phyloP scores from a whole-genome alignment of 2,888 invertebrate species.

The Chesias legatella region DNA sequence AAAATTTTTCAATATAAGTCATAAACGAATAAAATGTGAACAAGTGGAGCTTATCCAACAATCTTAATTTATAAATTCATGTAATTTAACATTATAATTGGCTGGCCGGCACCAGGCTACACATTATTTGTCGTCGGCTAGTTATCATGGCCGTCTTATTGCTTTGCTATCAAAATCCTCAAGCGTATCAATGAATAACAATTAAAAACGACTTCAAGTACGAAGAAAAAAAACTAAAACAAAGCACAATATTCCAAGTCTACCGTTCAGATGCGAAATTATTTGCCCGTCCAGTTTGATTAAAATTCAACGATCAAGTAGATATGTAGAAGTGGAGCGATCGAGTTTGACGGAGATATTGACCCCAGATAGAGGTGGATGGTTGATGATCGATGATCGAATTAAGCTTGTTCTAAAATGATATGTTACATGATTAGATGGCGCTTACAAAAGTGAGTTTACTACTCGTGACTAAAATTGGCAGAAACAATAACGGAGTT shows the following conservation, averaged over 20 bases:
- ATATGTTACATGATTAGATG: slow-evolving; percentile 61
- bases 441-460: slow-evolving; percentile 52
- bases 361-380: slow-evolving; percentile 65
- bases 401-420: slow-evolving; percentile 59
- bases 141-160: slow-evolving; percentile 49
- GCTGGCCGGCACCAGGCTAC: slow-evolving; percentile 29
- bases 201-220: slow-evolving; percentile 14
- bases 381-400: slow-evolving; percentile 70
- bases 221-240: slow-evolving; percentile 25
- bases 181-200: slow-evolving; percentile 18
- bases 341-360: slow-evolving; percentile 70
- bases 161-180: slow-evolving; percentile 27
- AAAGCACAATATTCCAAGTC: slow-evolving; percentile 22
- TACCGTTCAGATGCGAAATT: slow-evolving; percentile 36
- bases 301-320: slow-evolving; percentile 57
- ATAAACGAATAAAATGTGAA: slow-evolving; percentile 16
- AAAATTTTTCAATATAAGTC: slow-evolving; percentile 6
- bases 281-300: slow-evolving; percentile 56
- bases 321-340: slow-evolving; percentile 43
- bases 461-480: slow-evolving; percentile 2
- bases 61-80: slow-evolving; percentile 51
- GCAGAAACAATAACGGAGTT: not conserved
- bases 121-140: slow-evolving; percentile 41
- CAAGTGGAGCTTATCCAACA: slow-evolving; percentile 28
- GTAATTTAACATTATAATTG: slow-evolving; percentile 61